A percentile compares a stretch with the other conserved stretches of the same genome.
Evolutionary conservation across 92 coral and sea anemone species (phyloP).

Genomic region (Epizoanthus fatuus): DNA sequence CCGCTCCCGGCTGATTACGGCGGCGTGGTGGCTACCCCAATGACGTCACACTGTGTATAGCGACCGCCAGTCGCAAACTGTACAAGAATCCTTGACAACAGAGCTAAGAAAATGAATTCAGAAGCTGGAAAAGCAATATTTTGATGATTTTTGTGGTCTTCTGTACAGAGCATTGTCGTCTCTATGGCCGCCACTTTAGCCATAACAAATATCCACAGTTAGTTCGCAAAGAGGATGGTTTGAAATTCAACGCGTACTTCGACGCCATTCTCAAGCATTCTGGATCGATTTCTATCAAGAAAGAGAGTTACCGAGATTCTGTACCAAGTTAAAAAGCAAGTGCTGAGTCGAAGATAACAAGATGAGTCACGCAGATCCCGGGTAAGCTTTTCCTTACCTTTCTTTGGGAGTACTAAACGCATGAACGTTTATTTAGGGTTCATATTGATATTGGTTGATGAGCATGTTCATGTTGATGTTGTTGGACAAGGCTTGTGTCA

Average conservation of each 20-base stretch:
- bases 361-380: slow-evolving; percentile 92
- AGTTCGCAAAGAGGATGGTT: slow-evolving; percentile 7
- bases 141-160: slow-evolving; percentile 15
- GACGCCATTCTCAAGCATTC: slow-evolving; percentile 20
- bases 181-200: slow-evolving; percentile 66
- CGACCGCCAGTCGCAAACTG: slow-evolving; percentile 53
- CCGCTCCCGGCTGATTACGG: not conserved
- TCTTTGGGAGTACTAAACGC: not conserved
- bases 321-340: no score
- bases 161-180: slow-evolving; percentile 50
- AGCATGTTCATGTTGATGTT: no score
- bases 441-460: no score
- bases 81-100: slow-evolving; percentile 66
- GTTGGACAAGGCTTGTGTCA: no score
- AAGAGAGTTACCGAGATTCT: no score
- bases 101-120: slow-evolving; percentile 24
- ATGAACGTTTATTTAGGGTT: no score
- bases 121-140: slow-evolving; percentile 25
- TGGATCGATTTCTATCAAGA: no score
- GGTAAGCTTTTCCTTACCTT: slow-evolving; percentile 51
- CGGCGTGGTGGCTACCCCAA: slow-evolving; percentile 23
- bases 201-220: slow-evolving; percentile 40
- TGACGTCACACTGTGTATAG: slow-evolving; percentile 73
- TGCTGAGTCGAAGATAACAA: slow-evolving; percentile 2
- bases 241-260: not conserved